phyloP scores from a whole-genome alignment of 1,140 invertebrate species.

The Cataglyphis hispanica region DNA sequence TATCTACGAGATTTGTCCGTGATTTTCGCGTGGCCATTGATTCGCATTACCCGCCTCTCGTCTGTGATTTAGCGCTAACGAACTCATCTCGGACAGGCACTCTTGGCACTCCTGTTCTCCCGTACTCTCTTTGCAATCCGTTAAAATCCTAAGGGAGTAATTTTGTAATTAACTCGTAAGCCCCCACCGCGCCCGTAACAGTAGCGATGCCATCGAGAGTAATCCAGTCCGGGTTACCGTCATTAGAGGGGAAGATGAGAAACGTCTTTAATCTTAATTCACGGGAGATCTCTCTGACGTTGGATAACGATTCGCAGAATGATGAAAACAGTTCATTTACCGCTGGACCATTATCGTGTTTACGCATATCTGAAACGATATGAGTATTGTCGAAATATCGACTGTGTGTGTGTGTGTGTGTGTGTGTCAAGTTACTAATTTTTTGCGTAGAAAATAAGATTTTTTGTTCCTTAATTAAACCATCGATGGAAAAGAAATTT shows the following conservation, averaged over 20 bases:
- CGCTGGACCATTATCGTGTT: constrained; percentile 6
- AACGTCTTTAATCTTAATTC: constrained; percentile 73
- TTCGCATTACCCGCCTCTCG: constrained; percentile 51
- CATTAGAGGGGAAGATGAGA: constrained; percentile 70
- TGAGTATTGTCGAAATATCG: not conserved
- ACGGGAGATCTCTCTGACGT: constrained; percentile 27
- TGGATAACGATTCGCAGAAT: constrained; percentile 42
- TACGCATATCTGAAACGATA: not conserved
- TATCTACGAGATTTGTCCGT: not conserved
- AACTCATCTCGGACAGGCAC: constrained; percentile 52
- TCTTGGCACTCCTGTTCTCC: constrained; percentile 27
- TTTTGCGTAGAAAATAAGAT: not conserved
- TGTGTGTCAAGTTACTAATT: no score
- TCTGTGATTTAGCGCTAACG: constrained; percentile 66
- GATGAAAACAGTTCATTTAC: constrained; percentile 37
- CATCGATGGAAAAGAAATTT: not conserved
- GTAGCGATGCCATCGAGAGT: constrained; percentile 68
- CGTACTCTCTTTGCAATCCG: constrained; percentile 32
- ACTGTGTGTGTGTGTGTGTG: no score
- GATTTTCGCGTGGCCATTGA: constrained; percentile 29
- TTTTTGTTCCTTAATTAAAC: not conserved
- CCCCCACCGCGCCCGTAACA: constrained; percentile 52
- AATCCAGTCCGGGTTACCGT: constrained; percentile 61
- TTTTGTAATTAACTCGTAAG: constrained; percentile 71
- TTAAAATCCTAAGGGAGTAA: constrained; percentile 75